Conservation (phyloP, 2,113 vertebrate species). For the Carassius auratus region DNA sequence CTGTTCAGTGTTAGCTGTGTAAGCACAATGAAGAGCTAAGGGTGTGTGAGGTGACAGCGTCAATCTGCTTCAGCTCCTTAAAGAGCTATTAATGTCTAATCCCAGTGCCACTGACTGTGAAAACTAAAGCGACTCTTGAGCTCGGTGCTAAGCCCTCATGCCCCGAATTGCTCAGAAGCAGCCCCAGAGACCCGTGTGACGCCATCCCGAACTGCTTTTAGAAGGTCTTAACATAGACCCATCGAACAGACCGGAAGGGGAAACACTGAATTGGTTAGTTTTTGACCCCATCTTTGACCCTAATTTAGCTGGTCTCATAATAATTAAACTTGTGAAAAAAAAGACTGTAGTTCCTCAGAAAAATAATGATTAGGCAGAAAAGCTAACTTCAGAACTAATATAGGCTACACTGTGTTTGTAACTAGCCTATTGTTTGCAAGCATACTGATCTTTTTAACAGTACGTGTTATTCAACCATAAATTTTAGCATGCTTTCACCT, state of each 20-base stretch:
- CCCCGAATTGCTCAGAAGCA: not conserved
- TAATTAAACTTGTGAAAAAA: not conserved
- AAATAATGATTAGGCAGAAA: not conserved
- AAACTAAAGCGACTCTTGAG: constrained; percentile 52
- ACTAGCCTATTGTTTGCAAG: not conserved
- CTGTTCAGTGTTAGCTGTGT: constrained; percentile 8
- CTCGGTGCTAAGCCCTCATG: constrained; percentile 24
- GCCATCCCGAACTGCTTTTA: not conserved
- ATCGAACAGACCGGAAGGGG: not conserved
- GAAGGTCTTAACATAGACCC: not conserved
- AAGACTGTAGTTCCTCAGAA: not conserved
- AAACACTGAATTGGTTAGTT: not conserved
- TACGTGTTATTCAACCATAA: not conserved
- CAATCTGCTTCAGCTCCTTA: constrained; percentile 64
- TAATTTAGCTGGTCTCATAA: not conserved
- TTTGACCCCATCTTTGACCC: not conserved
- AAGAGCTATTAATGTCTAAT: constrained; percentile 66
- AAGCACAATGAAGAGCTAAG: not conserved
- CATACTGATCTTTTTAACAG: not conserved
- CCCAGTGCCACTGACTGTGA: constrained; percentile 52
- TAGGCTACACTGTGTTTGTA: not conserved
- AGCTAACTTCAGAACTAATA: not conserved
- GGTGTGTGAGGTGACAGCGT: constrained; percentile 20
- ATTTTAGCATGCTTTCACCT: not conserved
- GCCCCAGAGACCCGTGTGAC: not conserved